Evolutionary conservation across 2,113 vertebrate genomes (phyloP), one percentile per base, ranked within the genome.

Genomic region (Phaethornis superciliosus): DNA sequence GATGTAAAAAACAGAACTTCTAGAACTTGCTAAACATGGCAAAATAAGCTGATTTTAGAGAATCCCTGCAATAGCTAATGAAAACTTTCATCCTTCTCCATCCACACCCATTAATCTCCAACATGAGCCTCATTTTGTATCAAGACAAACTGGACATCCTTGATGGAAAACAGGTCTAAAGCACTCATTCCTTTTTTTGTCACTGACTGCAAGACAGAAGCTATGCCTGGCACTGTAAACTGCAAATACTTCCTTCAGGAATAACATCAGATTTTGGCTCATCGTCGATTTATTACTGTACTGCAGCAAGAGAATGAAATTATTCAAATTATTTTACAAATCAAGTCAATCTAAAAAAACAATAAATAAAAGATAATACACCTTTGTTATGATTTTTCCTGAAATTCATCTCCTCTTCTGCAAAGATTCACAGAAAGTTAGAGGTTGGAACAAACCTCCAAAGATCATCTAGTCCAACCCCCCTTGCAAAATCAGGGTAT

Each of bases 391-490:
- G 58, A 62, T 30, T 68, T 54, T 59, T 68, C 17, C 55, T 4
- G 8, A 86, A 95, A 92, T 88, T 70, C 18, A 18, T 64, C 70
- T 88, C 42, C 33, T 83, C 55, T 85, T 90, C 68, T 89, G 82
- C 27, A 40, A 12, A 40, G 40, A 40, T 5, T 40, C 40, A 40
- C 13, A 40, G 40, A 40, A 40, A 40, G 10, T 40, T 12, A 40
- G 40, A 12, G 40, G 40, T 40, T 40, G 40, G 40, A 40, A 40
- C 13, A 12, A 12, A 40, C 10, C 40, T 40, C 40, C 10, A 11
- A 40, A 40, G 40, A 40, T 40, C 9, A 40, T 40, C 40, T 40
- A 40, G 40, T 40, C 40, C 40, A 40, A 40, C 10, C 40, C 11
- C 40, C 40, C 40, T 40, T 40, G 40, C 40, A 11, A 40, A 40